phyloP scores from a whole-genome alignment of 2,113 vertebrate species.

The Anseranas semipalmata region DNA sequence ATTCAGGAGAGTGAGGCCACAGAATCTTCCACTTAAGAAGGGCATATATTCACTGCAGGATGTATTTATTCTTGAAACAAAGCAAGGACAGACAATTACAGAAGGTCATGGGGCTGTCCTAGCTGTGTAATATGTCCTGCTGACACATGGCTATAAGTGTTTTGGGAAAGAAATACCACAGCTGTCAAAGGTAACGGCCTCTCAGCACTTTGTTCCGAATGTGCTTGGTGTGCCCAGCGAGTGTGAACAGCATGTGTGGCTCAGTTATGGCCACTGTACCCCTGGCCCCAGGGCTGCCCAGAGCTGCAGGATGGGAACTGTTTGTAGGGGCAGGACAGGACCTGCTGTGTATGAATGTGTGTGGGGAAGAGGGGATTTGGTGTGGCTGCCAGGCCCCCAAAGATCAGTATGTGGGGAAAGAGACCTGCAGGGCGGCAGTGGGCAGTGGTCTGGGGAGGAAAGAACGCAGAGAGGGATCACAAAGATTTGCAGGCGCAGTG shows the following conservation, averaged over 20 bases:
- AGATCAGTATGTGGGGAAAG: not conserved
- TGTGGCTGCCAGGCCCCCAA: too few species aligned
- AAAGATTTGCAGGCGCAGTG: too few species aligned
- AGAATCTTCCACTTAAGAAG: not conserved
- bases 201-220: not conserved
- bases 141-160: not conserved
- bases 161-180: not conserved
- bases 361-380: not conserved
- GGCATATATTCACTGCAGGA: not conserved
- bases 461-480: too few species aligned
- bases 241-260: not conserved
- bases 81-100: not conserved
- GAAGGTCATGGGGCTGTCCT: not conserved
- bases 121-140: not conserved
- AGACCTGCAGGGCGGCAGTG: too few species aligned
- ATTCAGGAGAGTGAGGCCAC: not conserved
- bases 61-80: not conserved
- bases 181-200: not conserved
- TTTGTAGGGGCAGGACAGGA: not conserved
- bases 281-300: fast-evolving
- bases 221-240: not conserved
- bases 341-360: fast-evolving
- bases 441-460: too few species aligned
- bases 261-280: fast-evolving
- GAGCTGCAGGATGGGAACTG: fast-evolving